Percentiles rank a stretch among this genome's conserved stretches.
These are phyloP conservation scores for Alligator sinensis DNA, from an alignment of 2,113 vertebrate species.

Conservation along the genomic window DNA sequence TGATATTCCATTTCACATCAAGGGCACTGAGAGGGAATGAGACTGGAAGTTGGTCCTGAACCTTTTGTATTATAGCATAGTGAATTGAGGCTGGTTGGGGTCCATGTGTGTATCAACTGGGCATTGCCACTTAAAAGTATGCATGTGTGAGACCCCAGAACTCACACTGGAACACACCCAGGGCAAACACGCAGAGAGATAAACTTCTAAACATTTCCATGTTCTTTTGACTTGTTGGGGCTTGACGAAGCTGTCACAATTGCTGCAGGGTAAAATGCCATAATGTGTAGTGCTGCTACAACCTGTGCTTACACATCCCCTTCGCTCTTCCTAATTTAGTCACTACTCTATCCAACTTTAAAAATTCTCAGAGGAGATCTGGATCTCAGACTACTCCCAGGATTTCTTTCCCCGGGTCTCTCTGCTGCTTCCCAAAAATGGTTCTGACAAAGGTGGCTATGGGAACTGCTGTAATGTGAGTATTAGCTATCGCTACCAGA, in stretches of 20 bases:
- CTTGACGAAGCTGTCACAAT: not conserved
- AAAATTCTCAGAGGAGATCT: not conserved
- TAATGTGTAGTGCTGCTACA: not conserved
- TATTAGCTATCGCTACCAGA: not conserved
- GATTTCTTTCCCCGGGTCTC: not conserved
- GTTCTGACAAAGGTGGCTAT: not conserved
- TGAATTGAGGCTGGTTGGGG: too few species aligned
- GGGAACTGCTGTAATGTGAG: not conserved
- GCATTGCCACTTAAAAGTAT: too few species aligned
- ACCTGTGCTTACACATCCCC: not conserved
- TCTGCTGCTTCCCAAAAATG: not conserved
- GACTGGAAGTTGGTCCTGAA: too few species aligned
- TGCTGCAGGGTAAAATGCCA: not conserved
- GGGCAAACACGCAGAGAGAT: not conserved
- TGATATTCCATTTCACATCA: too few species aligned
- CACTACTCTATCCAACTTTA: not conserved
- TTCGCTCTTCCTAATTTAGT: not conserved
- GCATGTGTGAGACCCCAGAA: too few species aligned
- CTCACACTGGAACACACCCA: too few species aligned
- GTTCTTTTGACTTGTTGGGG: not conserved
- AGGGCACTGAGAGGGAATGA: too few species aligned
- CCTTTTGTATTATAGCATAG: too few species aligned
- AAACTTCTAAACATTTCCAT: too few species aligned
- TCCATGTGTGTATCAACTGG: too few species aligned
- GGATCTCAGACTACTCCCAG: not conserved